Evolutionary conservation across 2,797 vertebrate genomes (phyloP).

Genomic region (Cirrhinus mrigala): DNA sequence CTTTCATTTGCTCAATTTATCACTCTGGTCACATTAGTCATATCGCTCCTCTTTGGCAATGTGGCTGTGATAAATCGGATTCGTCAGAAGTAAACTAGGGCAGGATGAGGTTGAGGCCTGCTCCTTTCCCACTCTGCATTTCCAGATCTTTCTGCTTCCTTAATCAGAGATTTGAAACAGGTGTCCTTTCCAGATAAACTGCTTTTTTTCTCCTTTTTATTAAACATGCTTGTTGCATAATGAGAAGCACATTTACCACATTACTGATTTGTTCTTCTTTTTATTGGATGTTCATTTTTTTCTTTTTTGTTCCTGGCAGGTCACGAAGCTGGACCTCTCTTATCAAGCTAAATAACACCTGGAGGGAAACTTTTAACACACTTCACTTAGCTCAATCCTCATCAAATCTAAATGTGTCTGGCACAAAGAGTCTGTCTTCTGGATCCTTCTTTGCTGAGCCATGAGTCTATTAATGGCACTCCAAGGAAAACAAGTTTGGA

Average conservation of each 20-base stretch:
- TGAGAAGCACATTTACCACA: conserved; percentile 51
- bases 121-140: conserved; percentile 1
- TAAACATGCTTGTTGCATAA: conserved; percentile 57
- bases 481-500: conserved; percentile 61
- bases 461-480: conserved; percentile 43
- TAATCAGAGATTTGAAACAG: conserved; percentile 77
- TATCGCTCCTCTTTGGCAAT: conserved; percentile 40
- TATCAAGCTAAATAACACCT: conserved; percentile 54
- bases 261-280: conserved; percentile 44
- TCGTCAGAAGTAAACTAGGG: conserved; percentile 3
- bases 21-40: conserved; percentile 34
- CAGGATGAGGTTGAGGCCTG: conserved; percentile 18
- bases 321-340: conserved; percentile 42
- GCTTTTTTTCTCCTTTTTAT: conserved; percentile 44
- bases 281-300: conserved; percentile 27
- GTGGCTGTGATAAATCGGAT: conserved; percentile 26
- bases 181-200: conserved; percentile 67
- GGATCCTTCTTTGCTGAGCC: conserved; percentile 40
- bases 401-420: conserved; percentile 56
- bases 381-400: conserved; percentile 52
- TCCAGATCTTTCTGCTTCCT: conserved; percentile 65
- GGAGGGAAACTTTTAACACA: conserved; percentile 53
- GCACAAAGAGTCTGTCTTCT: conserved; percentile 44
- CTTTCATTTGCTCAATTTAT: conserved; percentile 41
- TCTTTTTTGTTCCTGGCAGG: conserved; percentile 38